These are phyloP conservation scores for Drosophila pallidifrons DNA, from an alignment of 1,140 invertebrate species.

Conservation along the genomic window DNA sequence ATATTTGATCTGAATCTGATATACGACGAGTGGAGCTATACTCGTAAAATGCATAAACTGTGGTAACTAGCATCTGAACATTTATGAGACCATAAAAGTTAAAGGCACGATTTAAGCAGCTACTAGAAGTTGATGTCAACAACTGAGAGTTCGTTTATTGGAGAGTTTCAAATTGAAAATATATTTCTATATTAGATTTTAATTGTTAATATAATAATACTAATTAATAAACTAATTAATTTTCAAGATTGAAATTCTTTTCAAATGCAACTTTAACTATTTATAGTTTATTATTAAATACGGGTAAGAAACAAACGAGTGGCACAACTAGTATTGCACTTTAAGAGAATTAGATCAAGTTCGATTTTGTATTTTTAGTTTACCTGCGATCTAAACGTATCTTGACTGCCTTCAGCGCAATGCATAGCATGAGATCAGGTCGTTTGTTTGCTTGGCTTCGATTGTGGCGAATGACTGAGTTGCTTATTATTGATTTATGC, in stretches of 20 bases:
- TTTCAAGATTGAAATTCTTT: background rate
- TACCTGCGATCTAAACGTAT: conserved; percentile 13
- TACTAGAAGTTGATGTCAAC: background rate
- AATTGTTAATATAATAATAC: no score
- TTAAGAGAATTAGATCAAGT: conserved; percentile 73
- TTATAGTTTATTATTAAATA: background rate
- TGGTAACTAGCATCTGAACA: conserved; percentile 16
- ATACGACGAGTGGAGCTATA: conserved; percentile 18
- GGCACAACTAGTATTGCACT: conserved; percentile 55
- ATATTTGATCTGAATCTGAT: conserved; percentile 28
- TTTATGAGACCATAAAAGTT: conserved; percentile 12
- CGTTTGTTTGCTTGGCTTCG: conserved; percentile 13
- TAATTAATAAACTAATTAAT: no score
- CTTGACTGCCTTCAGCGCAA: conserved; percentile 48
- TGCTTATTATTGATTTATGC: conserved; percentile 76
- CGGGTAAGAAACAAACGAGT: conserved; percentile 13
- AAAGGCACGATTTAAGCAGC: background rate
- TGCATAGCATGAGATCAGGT: conserved; percentile 39
- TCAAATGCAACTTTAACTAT: background rate
- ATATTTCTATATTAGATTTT: no score
- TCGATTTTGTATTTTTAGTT: conserved; percentile 43
- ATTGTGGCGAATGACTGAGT: conserved; percentile 32
- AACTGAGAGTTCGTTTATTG: background rate
- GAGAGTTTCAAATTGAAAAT: background rate
- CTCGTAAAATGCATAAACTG: conserved; percentile 23